Evolutionary conservation across 2,113 vertebrate species (phyloP).

Genomic region (Tringa solitaria): DNA sequence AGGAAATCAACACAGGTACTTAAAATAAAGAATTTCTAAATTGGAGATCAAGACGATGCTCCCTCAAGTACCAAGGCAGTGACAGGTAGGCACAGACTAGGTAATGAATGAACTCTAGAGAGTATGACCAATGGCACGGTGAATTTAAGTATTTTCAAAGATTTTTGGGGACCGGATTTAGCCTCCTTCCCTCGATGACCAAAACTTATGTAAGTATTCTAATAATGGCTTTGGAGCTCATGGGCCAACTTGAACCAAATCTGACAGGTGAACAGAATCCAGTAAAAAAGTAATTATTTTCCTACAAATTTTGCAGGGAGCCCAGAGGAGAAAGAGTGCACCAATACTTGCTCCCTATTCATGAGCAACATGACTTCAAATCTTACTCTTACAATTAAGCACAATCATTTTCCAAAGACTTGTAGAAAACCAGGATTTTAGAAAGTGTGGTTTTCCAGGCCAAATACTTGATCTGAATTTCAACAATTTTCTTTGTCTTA

Average conservation of each 20-base stretch:
- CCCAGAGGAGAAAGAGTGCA: background rate
- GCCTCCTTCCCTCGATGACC: background rate
- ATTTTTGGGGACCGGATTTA: background rate
- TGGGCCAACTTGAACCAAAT: background rate
- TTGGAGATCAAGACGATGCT: background rate
- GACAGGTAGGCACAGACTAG: background rate
- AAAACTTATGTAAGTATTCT: background rate
- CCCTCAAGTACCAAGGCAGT: background rate
- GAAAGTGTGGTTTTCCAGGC: background rate
- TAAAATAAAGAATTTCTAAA: background rate
- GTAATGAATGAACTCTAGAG: background rate
- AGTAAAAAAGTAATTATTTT: background rate
- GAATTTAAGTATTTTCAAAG: background rate
- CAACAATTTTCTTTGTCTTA: background rate
- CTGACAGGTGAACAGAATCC: background rate
- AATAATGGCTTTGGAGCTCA: background rate
- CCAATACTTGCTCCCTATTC: fast-evolving
- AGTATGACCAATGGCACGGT: background rate
- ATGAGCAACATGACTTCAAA: background rate
- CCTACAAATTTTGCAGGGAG: background rate
- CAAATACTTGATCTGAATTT: background rate
- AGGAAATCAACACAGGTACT: background rate
- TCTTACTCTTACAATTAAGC: background rate
- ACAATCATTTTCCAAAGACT: background rate
- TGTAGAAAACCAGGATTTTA: background rate